A percentile compares a stretch with the other conserved stretches of the same genome.
phyloP scores from a whole-genome alignment of 2,888 invertebrate species.

The Panopea generosa region DNA sequence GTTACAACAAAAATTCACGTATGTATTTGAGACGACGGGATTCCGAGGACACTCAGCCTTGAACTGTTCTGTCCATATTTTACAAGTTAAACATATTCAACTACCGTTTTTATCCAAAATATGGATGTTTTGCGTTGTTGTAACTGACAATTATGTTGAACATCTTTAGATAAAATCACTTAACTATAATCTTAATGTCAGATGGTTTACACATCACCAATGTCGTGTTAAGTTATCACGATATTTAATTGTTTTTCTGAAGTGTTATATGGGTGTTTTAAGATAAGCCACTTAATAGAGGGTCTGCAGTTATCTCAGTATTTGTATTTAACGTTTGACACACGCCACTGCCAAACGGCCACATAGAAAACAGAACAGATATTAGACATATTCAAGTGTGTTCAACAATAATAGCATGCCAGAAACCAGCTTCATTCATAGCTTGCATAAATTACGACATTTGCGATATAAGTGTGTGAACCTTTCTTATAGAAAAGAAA shows the following conservation, averaged over 20 bases:
- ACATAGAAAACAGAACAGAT: constrained; percentile 43
- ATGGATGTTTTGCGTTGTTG: background rate
- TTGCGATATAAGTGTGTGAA: background rate
- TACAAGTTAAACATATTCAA: too few relatives aligned
- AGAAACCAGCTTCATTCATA: constrained; percentile 18
- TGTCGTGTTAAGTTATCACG: constrained; percentile 36
- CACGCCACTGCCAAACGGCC: constrained; percentile 48
- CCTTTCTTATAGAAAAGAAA: too few relatives aligned
- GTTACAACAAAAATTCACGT: too few relatives aligned
- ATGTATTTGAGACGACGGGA: too few relatives aligned
- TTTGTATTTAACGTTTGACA: constrained; percentile 49
- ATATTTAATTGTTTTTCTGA: constrained; percentile 21
- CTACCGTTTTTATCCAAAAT: too few relatives aligned
- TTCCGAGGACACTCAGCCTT: too few relatives aligned
- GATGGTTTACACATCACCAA: constrained; percentile 50
- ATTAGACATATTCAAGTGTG: constrained; percentile 44
- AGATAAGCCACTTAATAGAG: constrained; percentile 50
- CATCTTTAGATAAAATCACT: constrained; percentile 18
- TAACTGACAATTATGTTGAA: constrained; percentile 12
- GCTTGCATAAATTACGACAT: constrained; percentile 10
- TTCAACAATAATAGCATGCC: constrained; percentile 29
- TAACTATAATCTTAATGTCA: constrained; percentile 21
- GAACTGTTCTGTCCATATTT: too few relatives aligned
- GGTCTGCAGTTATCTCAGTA: constrained; percentile 36
- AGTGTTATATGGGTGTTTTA: constrained; percentile 54